A percentile compares a stretch with the other conserved stretches of the same genome.
Conservation (phyloP, 92 coral and sea anemone species). For the Nematostella vectensis region DNA sequence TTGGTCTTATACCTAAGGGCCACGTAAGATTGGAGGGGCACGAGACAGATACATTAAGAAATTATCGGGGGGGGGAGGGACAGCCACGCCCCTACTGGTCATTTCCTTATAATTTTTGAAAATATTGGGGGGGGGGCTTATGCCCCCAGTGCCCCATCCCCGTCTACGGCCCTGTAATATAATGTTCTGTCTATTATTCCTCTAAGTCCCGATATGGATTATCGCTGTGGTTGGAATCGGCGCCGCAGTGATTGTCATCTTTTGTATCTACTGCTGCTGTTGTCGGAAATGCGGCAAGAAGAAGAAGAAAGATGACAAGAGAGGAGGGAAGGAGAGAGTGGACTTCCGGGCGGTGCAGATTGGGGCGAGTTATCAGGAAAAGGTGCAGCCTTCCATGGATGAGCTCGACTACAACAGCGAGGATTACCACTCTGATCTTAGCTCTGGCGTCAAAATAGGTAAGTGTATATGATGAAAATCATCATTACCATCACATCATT, state of each 20-base stretch:
- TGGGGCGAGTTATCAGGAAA: conserved; percentile 92
- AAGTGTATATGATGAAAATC: not conserved
- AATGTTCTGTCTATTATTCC: not conserved
- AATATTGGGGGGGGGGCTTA: no score
- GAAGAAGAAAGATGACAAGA: conserved; percentile 70
- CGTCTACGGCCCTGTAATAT: no score
- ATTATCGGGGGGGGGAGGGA: no score
- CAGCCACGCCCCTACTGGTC: no score
- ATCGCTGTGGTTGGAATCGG: conserved; percentile 61
- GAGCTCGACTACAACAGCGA: conserved; percentile 97
- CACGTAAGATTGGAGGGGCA: no score
- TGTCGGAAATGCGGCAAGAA: conserved; percentile 80
- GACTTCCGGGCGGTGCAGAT: conserved; percentile 80
- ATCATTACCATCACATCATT: no score
- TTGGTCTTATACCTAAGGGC: no score
- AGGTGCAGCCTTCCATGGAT: conserved; percentile 94
- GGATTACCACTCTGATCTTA: conserved; percentile 72
- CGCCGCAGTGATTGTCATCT: conserved; percentile 37
- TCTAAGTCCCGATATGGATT: conserved; percentile 83
- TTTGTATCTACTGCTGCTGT: conserved; percentile 75
- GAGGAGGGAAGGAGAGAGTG: conserved; percentile 65
- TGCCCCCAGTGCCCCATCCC: no score
- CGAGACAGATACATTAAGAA: no score
- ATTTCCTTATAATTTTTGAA: no score
- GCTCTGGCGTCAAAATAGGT: conserved; percentile 91